Percentiles rank a stretch among this genome's conserved stretches.
Conservation (phyloP, 2,113 vertebrate genomes). For the Emydocephalus ijimae region DNA sequence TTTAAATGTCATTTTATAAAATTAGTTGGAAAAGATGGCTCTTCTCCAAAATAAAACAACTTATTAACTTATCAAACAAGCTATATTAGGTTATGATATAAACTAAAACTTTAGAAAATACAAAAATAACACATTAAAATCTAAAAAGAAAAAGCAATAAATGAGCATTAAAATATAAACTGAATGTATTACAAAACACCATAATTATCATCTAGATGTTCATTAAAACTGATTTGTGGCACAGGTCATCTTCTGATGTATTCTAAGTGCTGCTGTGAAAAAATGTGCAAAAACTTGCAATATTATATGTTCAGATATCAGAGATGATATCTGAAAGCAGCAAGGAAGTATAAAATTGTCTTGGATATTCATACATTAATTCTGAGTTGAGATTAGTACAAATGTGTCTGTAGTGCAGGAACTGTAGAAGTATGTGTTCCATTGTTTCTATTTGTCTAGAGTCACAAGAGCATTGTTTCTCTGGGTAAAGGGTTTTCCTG, state of each 20-base stretch:
- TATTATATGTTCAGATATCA: background rate
- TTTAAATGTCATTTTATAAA: background rate
- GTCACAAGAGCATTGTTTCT: background rate
- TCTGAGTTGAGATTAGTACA: background rate
- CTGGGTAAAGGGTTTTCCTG: background rate
- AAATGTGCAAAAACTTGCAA: background rate
- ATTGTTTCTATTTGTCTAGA: background rate
- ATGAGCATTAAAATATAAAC: background rate
- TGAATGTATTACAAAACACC: background rate
- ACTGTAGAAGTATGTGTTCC: background rate
- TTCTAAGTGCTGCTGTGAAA: background rate
- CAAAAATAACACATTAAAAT: background rate
- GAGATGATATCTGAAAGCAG: background rate
- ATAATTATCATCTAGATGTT: background rate
- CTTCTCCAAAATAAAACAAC: background rate
- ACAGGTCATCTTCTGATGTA: background rate
- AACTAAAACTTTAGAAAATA: background rate
- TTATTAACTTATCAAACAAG: background rate
- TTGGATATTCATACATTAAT: background rate
- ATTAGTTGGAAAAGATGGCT: background rate
- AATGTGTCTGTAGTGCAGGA: background rate
- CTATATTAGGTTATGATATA: background rate
- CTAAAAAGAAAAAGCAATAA: background rate
- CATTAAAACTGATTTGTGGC: background rate
- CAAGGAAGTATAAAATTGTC: background rate